phyloP scores from a whole-genome alignment of 1,140 invertebrate genomes.

The Pseudomyrmex cubaensis region DNA sequence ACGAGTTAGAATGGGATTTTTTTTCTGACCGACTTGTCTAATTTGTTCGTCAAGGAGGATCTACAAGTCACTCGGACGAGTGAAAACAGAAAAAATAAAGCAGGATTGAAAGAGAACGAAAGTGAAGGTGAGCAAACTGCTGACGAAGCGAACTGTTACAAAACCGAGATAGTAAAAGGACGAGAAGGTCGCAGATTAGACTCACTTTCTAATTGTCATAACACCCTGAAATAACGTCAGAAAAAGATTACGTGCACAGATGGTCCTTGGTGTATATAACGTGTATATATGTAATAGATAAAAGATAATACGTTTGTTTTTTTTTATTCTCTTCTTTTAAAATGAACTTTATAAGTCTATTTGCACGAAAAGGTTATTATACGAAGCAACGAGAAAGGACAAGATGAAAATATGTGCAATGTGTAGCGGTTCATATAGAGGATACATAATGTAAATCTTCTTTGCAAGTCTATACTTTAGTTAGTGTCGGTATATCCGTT shows the following conservation, averaged over 20 bases:
- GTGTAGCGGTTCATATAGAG: too few relatives aligned
- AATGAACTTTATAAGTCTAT: not conserved
- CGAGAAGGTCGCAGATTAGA: constrained; percentile 62
- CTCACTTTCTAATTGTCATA: constrained; percentile 66
- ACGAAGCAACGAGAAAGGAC: too few relatives aligned
- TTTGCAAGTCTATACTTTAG: too few relatives aligned
- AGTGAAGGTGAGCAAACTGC: constrained; percentile 70
- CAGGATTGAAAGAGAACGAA: constrained; percentile 64
- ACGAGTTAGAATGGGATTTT: too few relatives aligned
- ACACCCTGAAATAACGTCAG: constrained; percentile 35
- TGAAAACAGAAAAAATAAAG: constrained; percentile 28
- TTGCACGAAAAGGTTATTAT: too few relatives aligned
- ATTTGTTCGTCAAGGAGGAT: not conserved
- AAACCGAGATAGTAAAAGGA: constrained; percentile 62
- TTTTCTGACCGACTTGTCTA: not conserved
- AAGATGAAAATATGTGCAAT: too few relatives aligned
- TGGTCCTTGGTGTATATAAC: not conserved
- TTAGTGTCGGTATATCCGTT: too few relatives aligned
- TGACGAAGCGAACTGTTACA: constrained; percentile 57
- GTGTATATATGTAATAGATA: not conserved
- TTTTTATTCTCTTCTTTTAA: constrained; percentile 7
- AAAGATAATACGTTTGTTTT: constrained; percentile 6
- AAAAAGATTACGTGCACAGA: not conserved
- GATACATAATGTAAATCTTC: too few relatives aligned
- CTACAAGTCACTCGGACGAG: not conserved